These are phyloP conservation scores for Monopis laevigella DNA, from an alignment of 2,888 invertebrate genomes.

Conservation along the genomic window DNA sequence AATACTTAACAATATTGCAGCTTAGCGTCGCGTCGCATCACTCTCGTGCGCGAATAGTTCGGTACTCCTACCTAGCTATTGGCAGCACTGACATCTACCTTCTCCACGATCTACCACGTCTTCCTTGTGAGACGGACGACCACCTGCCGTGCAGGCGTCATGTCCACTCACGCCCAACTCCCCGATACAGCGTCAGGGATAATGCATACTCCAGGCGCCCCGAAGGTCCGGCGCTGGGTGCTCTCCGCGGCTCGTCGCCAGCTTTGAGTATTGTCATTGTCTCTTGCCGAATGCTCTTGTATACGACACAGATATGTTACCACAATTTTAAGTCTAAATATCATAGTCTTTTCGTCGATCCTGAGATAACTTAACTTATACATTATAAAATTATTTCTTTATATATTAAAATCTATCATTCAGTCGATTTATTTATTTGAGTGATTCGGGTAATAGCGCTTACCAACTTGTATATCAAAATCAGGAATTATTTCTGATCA, in stretches of 20 bases:
- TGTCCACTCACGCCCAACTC: neutral
- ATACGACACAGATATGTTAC: conserved; percentile 61
- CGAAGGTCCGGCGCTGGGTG: no score
- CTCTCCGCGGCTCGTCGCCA: neutral
- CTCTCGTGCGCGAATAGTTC: conserved; percentile 1
- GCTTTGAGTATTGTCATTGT: conserved; percentile 6
- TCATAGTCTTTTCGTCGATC: conserved; percentile 65
- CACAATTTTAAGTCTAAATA: conserved; percentile 60
- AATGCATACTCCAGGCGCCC: neutral
- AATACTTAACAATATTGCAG: conserved; percentile 65
- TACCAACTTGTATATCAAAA: conserved; percentile 7
- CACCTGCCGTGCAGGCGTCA: neutral
- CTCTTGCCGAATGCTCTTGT: neutral
- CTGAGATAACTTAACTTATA: conserved; percentile 57
- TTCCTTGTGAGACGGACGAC: neutral
- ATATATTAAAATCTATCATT: conserved; percentile 51
- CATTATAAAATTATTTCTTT: conserved; percentile 44
- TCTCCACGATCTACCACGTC: no score
- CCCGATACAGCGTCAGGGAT: neutral
- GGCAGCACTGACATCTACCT: neutral
- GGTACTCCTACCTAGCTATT: neutral
- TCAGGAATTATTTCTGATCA: neutral
- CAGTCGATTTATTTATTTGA: conserved; percentile 54
- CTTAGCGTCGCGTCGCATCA: conserved; percentile 23
- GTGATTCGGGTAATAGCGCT: conserved; percentile 30